These are phyloP conservation scores for Drosophila eohydei DNA, from an alignment of 2,888 invertebrate genomes.

Conservation along the genomic window DNA sequence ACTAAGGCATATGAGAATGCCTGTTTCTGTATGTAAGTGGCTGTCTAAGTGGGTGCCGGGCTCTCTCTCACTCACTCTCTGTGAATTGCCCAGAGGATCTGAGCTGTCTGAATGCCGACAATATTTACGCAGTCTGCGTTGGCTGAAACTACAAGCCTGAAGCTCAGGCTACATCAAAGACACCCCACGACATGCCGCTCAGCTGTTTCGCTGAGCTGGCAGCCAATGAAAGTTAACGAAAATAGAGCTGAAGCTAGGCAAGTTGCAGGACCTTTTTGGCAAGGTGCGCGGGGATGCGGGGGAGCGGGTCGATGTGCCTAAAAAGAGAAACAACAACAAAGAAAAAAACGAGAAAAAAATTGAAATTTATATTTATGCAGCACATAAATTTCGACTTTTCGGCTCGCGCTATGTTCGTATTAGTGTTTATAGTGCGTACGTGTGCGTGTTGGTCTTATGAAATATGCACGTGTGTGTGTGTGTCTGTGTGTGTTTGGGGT, in stretches of 20 bases:
- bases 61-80: neutral
- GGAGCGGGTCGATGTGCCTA: slow-evolving; percentile 49
- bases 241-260: slow-evolving; percentile 24
- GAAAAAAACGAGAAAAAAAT: slow-evolving; percentile 34
- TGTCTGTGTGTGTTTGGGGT: slow-evolving; percentile 3
- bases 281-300: neutral
- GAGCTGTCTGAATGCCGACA: slow-evolving; percentile 34
- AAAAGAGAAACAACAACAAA: slow-evolving; percentile 15
- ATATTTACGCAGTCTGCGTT: slow-evolving; percentile 63
- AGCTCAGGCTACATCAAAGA: slow-evolving; percentile 54
- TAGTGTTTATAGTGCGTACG: slow-evolving; percentile 67
- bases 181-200: neutral
- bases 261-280: slow-evolving; percentile 31
- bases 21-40: slow-evolving; percentile 54
- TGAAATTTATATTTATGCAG: slow-evolving; percentile 79
- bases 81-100: slow-evolving; percentile 21
- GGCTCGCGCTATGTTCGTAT: slow-evolving; percentile 51
- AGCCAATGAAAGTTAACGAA: slow-evolving; percentile 28
- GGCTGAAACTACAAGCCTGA: slow-evolving; percentile 58
- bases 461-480: slow-evolving; percentile 46
- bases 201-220: slow-evolving; percentile 20
- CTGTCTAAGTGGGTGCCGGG: slow-evolving; percentile 58
- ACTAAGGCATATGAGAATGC: slow-evolving; percentile 44
- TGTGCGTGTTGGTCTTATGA: slow-evolving; percentile 49
- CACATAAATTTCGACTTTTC: slow-evolving; percentile 77